Evolutionary conservation across 2,113 vertebrate genomes (phyloP), one percentile per base, ranked within the genome.

Genomic region (Halcyon malimbica): DNA sequence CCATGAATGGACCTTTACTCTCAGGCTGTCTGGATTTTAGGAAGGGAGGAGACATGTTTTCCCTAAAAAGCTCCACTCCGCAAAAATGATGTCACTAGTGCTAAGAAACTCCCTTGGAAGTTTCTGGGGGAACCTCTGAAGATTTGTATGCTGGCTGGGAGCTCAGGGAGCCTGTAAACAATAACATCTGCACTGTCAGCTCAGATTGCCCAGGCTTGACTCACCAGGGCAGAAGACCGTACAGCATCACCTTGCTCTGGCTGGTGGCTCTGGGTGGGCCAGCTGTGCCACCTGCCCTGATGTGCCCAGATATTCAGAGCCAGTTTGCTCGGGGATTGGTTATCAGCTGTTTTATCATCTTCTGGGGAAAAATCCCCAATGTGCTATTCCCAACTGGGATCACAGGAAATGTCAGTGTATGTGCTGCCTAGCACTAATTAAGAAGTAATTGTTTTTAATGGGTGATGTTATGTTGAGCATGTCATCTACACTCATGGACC

Each of bases 31-130:
- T 3, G 18, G 46, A 46, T 37, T 90, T 33, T 16, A 18, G 12
- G 20, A 39, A 21, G 8, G 24, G 18, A 71, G 7, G 7, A 46
- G 23, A 33, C 5, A 46, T 26, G 6, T 54, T 92, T 68, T 59
- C 28, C 37, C 21, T 44, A 2, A 39, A 93, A 79, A 29, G 0
- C 8, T 50, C 20, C 8, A 2, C 11, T 75, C 33, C 62, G 24
- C 69, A 92, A 28, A 48, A 87, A 41, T 19, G 1, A 7, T 75
- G 12, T 37, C 77, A 63, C 8, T n/a, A 70, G 11, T 0, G 0
- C 56, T 50, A 70, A 74, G 69, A 67, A 62, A 19, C 64, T 50
- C 83, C 11, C 64, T 28, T 33, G 39, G 59, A 57, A 13, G 0
- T 35, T 80, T 83, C 31, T 2, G 2, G 15, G 10, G 7, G 39